phyloP scores from a whole-genome alignment of 2,113 vertebrate species.

The Meriones unguiculatus region DNA sequence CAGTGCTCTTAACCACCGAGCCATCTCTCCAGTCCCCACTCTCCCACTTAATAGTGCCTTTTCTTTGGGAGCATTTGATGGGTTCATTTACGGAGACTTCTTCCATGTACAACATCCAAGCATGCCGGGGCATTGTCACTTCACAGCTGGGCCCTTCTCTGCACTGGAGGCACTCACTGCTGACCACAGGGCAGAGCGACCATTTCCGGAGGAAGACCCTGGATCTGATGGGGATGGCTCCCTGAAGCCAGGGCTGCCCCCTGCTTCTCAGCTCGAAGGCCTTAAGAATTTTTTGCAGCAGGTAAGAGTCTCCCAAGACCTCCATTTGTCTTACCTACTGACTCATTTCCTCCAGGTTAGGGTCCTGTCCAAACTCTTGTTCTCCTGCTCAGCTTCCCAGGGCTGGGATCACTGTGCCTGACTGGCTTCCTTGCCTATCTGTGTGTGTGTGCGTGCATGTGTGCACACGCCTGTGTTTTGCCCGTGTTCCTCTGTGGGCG shows the following conservation, averaged over 20 bases:
- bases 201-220: conserved; percentile 78
- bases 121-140: not conserved
- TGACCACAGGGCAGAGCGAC: conserved; percentile 77
- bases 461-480: too few relatives aligned
- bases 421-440: not conserved
- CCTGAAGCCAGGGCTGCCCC: conserved; percentile 9
- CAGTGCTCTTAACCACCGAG: not conserved
- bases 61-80: not conserved
- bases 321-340: not conserved
- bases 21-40: not conserved
- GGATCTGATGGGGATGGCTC: conserved; percentile 32
- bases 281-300: conserved; percentile 83
- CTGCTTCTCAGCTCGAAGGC: conserved; percentile 74
- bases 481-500: too few relatives aligned
- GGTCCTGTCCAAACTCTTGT: not conserved
- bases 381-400: not conserved
- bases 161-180: conserved; percentile 56
- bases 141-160: not conserved
- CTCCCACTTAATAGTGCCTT: not conserved
- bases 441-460: not conserved
- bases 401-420: not conserved
- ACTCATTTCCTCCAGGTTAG: not conserved
- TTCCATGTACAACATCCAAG: not conserved
- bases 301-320: conserved; percentile 36
- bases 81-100: not conserved